These are phyloP conservation scores for Antennarius maculatus DNA, from an alignment of 2,797 vertebrate genomes.

Conservation along the genomic window DNA sequence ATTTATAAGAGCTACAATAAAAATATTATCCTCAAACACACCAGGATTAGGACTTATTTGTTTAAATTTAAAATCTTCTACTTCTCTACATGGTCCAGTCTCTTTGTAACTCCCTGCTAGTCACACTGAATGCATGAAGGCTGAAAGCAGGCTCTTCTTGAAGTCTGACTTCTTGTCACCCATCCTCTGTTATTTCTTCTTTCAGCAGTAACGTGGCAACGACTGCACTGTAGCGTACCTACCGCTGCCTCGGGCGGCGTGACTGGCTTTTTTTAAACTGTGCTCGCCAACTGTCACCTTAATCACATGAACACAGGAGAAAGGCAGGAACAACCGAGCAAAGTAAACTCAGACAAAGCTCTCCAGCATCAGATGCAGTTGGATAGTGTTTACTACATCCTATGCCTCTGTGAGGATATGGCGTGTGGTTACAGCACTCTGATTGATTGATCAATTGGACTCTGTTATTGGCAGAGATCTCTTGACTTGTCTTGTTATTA, in stretches of 20 bases:
- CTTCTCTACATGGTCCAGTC: constrained; percentile 3
- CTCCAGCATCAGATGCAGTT: constrained; percentile 1
- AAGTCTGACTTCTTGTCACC: constrained; percentile 16
- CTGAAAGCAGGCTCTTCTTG: constrained; percentile 31
- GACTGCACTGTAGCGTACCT: constrained; percentile 57
- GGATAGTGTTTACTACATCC: not conserved
- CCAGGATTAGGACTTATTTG: too few relatives aligned
- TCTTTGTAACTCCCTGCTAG: not conserved
- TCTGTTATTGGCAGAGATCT: too few relatives aligned
- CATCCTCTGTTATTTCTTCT: not conserved
- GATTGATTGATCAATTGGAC: too few relatives aligned
- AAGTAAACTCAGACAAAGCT: constrained; percentile 24
- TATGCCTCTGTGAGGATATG: constrained; percentile 6
- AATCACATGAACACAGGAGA: constrained; percentile 61
- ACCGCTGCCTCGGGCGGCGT: constrained; percentile 53
- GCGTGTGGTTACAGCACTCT: too few relatives aligned
- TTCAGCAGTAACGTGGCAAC: constrained; percentile 64
- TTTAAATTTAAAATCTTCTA: not conserved
- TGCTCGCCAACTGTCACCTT: constrained; percentile 59
- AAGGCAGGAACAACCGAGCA: constrained; percentile 38
- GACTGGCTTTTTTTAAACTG: constrained; percentile 66
- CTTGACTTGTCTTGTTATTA: too few relatives aligned
- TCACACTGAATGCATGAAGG: constrained; percentile 7
- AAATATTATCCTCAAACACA: too few relatives aligned
- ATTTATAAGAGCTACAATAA: too few relatives aligned